Evolutionary conservation across 2,113 vertebrate species (phyloP).

Genomic region (Melozone crissalis): DNA sequence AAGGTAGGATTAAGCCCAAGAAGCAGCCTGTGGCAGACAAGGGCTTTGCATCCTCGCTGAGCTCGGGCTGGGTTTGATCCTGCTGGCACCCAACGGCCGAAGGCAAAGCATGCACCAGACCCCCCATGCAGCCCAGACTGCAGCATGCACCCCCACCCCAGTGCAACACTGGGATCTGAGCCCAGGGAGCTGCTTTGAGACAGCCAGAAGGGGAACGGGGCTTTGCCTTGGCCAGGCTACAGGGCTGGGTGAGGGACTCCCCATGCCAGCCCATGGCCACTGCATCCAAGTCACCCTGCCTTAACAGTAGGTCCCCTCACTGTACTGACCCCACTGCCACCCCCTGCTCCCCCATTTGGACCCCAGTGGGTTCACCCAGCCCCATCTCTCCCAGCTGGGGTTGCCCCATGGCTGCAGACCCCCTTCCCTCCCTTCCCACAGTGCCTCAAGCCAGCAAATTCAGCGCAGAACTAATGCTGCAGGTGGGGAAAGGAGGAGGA

Average conservation of each 20-base stretch:
- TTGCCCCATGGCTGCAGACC: background rate
- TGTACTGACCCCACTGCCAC: background rate
- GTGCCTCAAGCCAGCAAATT: conserved; percentile 29
- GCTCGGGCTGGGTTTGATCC: background rate
- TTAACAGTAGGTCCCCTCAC: background rate
- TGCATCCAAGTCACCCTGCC: background rate
- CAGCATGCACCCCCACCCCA: conserved; percentile 11
- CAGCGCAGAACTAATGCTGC: background rate
- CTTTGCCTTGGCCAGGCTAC: background rate
- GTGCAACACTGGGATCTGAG: fast-evolving
- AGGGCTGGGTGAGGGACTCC: background rate
- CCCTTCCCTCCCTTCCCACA: background rate
- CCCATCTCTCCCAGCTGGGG: background rate
- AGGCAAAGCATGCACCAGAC: background rate
- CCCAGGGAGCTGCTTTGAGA: background rate
- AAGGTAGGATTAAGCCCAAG: background rate
- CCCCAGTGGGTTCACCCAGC: background rate
- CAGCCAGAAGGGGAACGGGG: background rate
- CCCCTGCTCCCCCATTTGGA: background rate
- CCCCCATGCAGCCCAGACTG: background rate
- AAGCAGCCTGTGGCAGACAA: background rate
- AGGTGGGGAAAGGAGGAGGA: background rate
- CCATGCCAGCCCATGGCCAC: background rate
- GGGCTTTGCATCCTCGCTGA: background rate
- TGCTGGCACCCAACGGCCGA: background rate